Conservation (phyloP, 1,140 invertebrate genomes). For the Drusus annulatus region DNA sequence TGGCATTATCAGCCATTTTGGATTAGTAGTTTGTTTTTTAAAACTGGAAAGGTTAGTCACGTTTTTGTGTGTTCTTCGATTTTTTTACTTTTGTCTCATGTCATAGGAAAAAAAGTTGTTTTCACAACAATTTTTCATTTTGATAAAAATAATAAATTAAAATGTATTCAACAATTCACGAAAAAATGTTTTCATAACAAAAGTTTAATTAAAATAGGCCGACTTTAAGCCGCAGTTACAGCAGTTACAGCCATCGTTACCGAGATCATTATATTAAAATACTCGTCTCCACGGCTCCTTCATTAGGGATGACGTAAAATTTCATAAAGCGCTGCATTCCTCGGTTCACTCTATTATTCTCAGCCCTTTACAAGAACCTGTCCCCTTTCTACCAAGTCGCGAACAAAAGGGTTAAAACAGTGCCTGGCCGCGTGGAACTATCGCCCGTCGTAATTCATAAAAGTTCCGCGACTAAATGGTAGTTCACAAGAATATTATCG, state of each 20-base stretch:
- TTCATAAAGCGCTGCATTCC: constrained; percentile 43
- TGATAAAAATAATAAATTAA: too few relatives aligned
- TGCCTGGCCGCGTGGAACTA: constrained; percentile 54
- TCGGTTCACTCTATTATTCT: constrained; percentile 43
- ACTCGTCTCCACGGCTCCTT: constrained; percentile 10
- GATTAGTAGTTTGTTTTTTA: too few relatives aligned
- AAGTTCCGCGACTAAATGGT: constrained; percentile 55
- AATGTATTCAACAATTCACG: too few relatives aligned
- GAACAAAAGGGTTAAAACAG: constrained; percentile 42
- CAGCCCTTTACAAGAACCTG: constrained; percentile 17
- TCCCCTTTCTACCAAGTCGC: constrained; percentile 39
- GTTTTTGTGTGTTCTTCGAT: too few relatives aligned
- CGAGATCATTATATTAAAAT: constrained; percentile 34
- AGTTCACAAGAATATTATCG: constrained; percentile 58
- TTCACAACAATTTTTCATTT: too few relatives aligned
- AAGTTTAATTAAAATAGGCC: too few relatives aligned
- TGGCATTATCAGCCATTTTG: too few relatives aligned
- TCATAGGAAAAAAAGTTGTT: too few relatives aligned
- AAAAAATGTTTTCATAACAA: too few relatives aligned
- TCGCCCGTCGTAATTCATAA: constrained; percentile 56
- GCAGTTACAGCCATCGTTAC: constrained; percentile 23
- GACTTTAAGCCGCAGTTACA: too few relatives aligned
- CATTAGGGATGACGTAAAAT: constrained; percentile 33
- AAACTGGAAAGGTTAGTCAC: too few relatives aligned
- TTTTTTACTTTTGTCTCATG: too few relatives aligned